Evolutionary conservation across 2,113 vertebrate genomes (phyloP), one percentile per base, ranked within the genome.

Genomic region (Sakesphorus luctuosus): DNA sequence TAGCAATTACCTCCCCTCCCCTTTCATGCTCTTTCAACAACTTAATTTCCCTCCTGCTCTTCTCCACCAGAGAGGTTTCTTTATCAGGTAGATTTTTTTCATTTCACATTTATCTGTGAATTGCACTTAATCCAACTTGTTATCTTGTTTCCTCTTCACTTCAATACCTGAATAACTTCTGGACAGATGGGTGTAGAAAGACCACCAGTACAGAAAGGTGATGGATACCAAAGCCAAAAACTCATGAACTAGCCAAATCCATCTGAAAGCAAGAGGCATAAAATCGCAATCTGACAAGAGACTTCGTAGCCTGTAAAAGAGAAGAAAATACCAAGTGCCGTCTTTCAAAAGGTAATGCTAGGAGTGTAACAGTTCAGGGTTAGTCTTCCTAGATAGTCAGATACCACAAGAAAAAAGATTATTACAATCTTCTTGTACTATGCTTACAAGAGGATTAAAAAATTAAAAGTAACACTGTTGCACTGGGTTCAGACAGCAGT

Each of bases 301-400:
- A 38, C 61, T 75, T 71, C 69, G 87, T 17, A 78, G 78, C 9
- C 52, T 17, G 49, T 35, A 75, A 58, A 47, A 90, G 65, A 78
- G 69, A 81, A 59, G 47, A 84, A 89, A 93, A 86, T 68, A 78
- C 52, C 92, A 94, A 61, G 92, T 91, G 87, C 78, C 72, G 26
- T 56, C 67, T 91, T 92, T 59, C 72, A 73, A 83, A 79, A 76
- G 78, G 75, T 79, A 90, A 76, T 3, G 1, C 26, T 3, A 1
- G 36, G 72, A 87, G 73, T 33, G 73, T 33, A 93, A 82, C 47
- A 35, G 29, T 74, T 40, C 52, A 29, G 47, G 47, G 35, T 63
- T 82, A 46, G 43, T 26, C 13, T 65, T 72, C n/a, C 66, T 56
- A 76, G 13, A 61, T 1, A 58, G 25, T 36, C 74, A 49, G 56